A percentile compares a stretch with the other conserved stretches of the same genome.
These are phyloP conservation scores for Cataglyphis cursor DNA, from an alignment of 2,888 invertebrate species.

Conservation along the genomic window DNA sequence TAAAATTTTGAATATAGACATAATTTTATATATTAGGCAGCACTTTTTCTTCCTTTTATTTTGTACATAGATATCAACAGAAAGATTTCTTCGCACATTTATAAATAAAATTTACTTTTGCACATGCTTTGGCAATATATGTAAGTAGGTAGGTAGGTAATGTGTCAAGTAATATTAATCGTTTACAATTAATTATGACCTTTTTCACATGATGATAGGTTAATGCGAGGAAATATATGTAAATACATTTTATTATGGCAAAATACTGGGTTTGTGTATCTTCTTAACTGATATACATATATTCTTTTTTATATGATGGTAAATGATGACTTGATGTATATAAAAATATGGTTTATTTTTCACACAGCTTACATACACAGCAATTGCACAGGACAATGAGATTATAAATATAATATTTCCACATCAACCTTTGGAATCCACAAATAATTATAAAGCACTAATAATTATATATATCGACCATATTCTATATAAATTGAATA, in stretches of 20 bases:
- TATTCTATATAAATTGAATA: constrained; percentile 61
- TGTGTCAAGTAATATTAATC: constrained; percentile 49
- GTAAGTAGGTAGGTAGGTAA: constrained; percentile 34
- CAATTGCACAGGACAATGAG: constrained; percentile 61
- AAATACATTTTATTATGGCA: constrained; percentile 57
- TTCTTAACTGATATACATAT: constrained; percentile 29
- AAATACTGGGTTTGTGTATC: constrained; percentile 34
- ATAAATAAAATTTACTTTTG: constrained; percentile 75
- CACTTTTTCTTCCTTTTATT: constrained; percentile 72
- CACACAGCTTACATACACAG: constrained; percentile 71
- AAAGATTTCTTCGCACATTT: constrained; percentile 70
- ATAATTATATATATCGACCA: constrained; percentile 58
- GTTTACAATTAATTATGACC: constrained; percentile 53
- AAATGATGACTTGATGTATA: constrained; percentile 43
- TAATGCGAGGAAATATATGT: constrained; percentile 55
- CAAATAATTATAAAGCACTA: constrained; percentile 44
- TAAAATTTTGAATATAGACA: constrained; percentile 69
- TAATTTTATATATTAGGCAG: constrained; percentile 76
- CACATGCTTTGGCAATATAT: constrained; percentile 69
- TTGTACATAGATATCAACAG: constrained; percentile 76
- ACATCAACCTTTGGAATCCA: constrained; percentile 24
- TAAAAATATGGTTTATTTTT: constrained; percentile 75
- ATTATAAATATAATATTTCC: constrained; percentile 59
- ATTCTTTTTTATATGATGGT: not conserved
- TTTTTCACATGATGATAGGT: constrained; percentile 53